Conservation (phyloP, 1,140 invertebrate species). For the Chrysomallon squamiferum region DNA sequence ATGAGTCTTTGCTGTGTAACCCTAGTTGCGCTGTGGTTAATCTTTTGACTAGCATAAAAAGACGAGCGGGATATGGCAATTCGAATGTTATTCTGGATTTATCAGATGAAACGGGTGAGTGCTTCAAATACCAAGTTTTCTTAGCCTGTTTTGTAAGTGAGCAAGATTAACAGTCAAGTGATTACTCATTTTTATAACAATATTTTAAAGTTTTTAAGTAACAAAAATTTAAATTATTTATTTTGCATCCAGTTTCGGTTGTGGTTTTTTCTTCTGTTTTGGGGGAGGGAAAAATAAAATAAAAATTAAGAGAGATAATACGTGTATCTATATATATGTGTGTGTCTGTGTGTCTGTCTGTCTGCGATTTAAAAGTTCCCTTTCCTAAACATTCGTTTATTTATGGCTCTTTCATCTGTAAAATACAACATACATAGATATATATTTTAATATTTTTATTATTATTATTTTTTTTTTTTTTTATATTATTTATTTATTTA, state of each 20-base stretch:
- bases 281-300: too few species aligned
- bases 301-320: too few species aligned
- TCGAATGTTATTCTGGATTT: constrained; percentile 50
- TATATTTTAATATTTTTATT: too few species aligned
- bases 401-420: too few species aligned
- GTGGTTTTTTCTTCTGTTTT: not conserved
- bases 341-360: too few species aligned
- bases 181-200: not conserved
- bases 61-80: constrained; percentile 48
- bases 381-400: too few species aligned
- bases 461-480: too few species aligned
- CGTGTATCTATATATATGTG: too few species aligned
- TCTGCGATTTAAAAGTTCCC: too few species aligned
- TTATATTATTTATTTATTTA: too few species aligned
- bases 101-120: constrained; percentile 57
- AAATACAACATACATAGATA: too few species aligned
- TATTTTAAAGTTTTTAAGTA: not conserved
- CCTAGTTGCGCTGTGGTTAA: constrained; percentile 56
- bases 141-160: not conserved
- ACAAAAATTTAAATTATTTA: not conserved
- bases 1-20: constrained; percentile 54
- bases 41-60: constrained; percentile 53
- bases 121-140: not conserved
- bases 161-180: not conserved
- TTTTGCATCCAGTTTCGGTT: not conserved